Evolutionary conservation across 2,797 vertebrate species (phyloP), one percentile per base, ranked within the genome.

Genomic region (Pitangus sulphuratus): DNA sequence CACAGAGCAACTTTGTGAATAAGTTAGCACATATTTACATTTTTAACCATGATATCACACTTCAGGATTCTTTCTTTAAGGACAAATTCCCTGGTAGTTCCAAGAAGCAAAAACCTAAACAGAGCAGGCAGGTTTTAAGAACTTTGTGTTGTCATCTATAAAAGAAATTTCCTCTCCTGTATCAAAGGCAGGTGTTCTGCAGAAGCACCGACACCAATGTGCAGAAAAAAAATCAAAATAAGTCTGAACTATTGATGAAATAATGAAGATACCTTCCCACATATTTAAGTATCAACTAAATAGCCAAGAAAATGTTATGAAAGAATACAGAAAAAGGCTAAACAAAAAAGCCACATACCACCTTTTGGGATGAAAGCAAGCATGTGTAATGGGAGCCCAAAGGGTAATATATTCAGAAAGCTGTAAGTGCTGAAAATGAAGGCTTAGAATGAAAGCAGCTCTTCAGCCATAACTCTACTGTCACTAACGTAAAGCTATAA

Each of bases 331-430:
- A 50, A 64, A 79, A 80, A 78, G 26, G 56, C 51, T n/a, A 85
- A 89, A 83, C 35, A 89, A 89, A 89, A 87, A 85, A 31, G 12
- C 33, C 79, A 92, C 54, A 87, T 82, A 71, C 30, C 44, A 84
- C 58, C 45, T 82, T 72, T 54, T 56, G 83, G 56, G 66, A 79
- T 89, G 82, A 86, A 95, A 94, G 74, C 57, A 87, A 91, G 82
- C 84, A 25, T n/a, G 47, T 69, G 79, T 85, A 94, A 91, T 53
- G 53, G 75, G 69, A 97, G 69, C 72, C 77, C 72, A 87, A 96
- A 92, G 72, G 83, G 80, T 78, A 97, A 96, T 75, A n/a, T 31
- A 96, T 94, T 95, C 91, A 81, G 56, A 93, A 90, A 91, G 65
- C 58, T 90, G 0, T 70, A 87, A 94, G 86, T 90, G 91, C 84